Evolutionary conservation across 1,140 invertebrate species (phyloP).

Genomic region (Euschistus heros): DNA sequence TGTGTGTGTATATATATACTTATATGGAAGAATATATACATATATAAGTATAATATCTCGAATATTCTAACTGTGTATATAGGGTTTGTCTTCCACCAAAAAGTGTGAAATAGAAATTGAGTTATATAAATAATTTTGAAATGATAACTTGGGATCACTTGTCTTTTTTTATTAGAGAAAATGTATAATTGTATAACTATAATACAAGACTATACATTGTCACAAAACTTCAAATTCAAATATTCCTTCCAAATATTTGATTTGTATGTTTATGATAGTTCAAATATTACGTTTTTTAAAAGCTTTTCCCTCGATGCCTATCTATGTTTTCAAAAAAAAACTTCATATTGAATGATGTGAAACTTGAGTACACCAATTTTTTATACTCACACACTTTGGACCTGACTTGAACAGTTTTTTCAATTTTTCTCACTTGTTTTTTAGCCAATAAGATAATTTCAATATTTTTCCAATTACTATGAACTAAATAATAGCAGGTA

Average conservation of each 20-base stretch:
- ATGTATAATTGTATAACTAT: conserved; percentile 1
- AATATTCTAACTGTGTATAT: conserved; percentile 22
- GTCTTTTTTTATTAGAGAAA: conserved; percentile 6
- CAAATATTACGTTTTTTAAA: background rate
- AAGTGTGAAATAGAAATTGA: conserved; percentile 16
- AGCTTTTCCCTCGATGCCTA: background rate
- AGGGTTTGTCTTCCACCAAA: conserved; percentile 25
- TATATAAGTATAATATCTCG: background rate
- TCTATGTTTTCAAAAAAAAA: conserved; percentile 6
- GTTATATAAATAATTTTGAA: conserved; percentile 8
- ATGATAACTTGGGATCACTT: conserved; percentile 3
- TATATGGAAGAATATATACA: background rate
- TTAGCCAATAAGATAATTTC: conserved; percentile 11
- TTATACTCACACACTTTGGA: conserved; percentile 13
- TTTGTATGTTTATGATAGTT: background rate
- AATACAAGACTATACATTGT: no score
- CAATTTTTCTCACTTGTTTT: background rate
- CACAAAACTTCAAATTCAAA: background rate
- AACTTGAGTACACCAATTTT: conserved; percentile 23
- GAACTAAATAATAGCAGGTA: conserved; percentile 6
- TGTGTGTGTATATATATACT: background rate
- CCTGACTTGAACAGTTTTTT: background rate
- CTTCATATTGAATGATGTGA: conserved; percentile 6
- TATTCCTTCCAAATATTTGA: background rate
- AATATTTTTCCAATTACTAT: conserved; percentile 8